Evolutionary conservation across 2,888 invertebrate genomes (phyloP), one percentile per base, ranked within the genome.

Genomic region (Xanthorhoe designata): DNA sequence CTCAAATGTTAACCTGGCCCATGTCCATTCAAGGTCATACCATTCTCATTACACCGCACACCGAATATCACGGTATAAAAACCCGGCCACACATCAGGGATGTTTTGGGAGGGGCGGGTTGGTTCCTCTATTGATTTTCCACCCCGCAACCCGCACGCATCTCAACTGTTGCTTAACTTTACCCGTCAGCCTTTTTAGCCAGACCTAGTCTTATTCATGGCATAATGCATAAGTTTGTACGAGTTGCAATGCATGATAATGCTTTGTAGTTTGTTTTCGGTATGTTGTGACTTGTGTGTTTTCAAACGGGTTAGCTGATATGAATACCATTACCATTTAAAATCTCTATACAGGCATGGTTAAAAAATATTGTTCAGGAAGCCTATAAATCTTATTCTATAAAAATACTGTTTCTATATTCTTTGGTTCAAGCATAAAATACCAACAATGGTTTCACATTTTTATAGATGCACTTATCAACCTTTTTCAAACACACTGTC

Each of bases 121-220:
- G 81, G 83, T 78, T 78, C 81, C 78, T 86, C 86, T 91, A 91
- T 91, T 88, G 91, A 91, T 91, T 92, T 92, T 90, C 81, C 83
- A 77, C 81, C 81, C 79, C 82, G 74, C 80, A 67, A 83, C 81
- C 82, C 82, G 75, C 82, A 88, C 90, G 87, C 88, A 86, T 85
- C 89, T 89, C 89, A 92, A 92, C 92, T 92, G 92, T 92, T 92
- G 92, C 92, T 92, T 84, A 82, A 83, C 78, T 78, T 76, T 68
- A 15, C 8, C 15, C 47, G 17, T 5, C 47, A 8, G 47, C 47
- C 15, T 49, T 61, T 64, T 56, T 17, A 24, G 47, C 47, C 24
- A 15, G 61, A 45, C 54, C 38, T 54, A 24, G 38, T 10, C n/a
- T 45, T 15, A 13, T 10, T 2, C 32, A 7, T 6, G 32, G 35